Evolutionary conservation across 2,797 vertebrate species (phyloP).

Genomic region (Schizopygopsis pylzovi): DNA sequence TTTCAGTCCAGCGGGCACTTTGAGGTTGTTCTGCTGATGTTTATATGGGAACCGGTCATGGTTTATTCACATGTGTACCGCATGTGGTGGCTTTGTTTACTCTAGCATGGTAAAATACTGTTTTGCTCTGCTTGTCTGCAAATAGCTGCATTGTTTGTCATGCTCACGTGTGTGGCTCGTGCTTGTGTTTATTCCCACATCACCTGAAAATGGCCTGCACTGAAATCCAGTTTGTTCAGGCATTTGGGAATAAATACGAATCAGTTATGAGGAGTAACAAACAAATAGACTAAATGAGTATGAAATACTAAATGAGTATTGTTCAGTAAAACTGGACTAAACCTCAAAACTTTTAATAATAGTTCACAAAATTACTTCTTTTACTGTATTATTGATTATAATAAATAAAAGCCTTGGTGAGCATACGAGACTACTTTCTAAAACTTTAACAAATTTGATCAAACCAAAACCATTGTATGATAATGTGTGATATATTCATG

Average conservation of each 20-base stretch:
- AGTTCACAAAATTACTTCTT: not conserved
- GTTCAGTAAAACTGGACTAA: not conserved
- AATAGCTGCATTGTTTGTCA: conserved; percentile 57
- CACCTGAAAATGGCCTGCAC: conserved; percentile 43
- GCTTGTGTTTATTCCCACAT: conserved; percentile 55
- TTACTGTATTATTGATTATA: not conserved
- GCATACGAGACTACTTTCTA: no score
- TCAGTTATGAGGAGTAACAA: conserved; percentile 65
- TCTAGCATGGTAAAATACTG: conserved; percentile 26
- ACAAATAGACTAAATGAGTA: not conserved
- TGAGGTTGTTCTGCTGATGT: conserved; percentile 19
- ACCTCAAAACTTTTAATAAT: not conserved
- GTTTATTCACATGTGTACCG: conserved; percentile 27
- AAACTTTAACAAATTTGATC: no score
- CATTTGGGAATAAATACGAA: conserved; percentile 73
- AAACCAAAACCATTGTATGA: not conserved
- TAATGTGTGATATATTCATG: not conserved
- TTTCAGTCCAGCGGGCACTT: conserved; percentile 39
- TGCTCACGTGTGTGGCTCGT: conserved; percentile 49
- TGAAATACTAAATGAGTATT: not conserved
- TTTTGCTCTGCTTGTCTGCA: conserved; percentile 55
- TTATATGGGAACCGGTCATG: conserved; percentile 35
- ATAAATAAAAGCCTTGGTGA: not conserved
- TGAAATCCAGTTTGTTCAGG: conserved; percentile 64
- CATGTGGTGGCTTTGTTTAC: conserved; percentile 34